Base-by-base conservation (phyloP, 92 coral and sea anemone genomes). In the Montipora capitata region DNA sequence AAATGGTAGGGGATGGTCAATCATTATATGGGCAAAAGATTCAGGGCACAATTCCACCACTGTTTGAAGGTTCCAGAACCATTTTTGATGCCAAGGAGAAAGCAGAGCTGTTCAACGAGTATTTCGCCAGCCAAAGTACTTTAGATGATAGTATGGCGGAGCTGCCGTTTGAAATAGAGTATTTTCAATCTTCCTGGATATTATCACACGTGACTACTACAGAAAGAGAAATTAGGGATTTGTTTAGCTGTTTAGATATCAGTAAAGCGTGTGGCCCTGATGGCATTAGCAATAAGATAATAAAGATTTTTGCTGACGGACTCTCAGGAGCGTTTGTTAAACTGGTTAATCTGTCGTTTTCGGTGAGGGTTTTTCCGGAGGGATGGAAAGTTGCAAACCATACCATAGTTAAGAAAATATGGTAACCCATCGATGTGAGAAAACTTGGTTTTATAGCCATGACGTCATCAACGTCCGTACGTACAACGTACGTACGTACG, bases 1-100 rank as follows among this genome's bases (percentile, higher is more conserved):
- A 92, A 92, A 62, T 92, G 95, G 95, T 89, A 91, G 91, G 86
- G 91, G 65, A 64, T 88, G 64, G 87, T 89, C 43, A 92, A 73
- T 81, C 86, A 42, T 54, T 92, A 38, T 85, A 89, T 80, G 88
- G 88, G 40, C 78, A 70, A 52, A 89, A 74, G 85, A 78, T 79
- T n/a, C 84, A 89, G 77, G 72, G 79, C 35, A 67, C 81, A 15
- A 81, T 84, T 45, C 93, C 93, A 48, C 20, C 77, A 52, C 52
- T 84, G 69, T 40, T 74, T 48, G 95, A 88, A 54, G 90, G 90
- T 43, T 18, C 73, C 57, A 54, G 73, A 8, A 18, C 48, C 27
- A 89, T 88, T 78, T 81, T 75, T 48, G 93, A 89, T 74, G 92
- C 93, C 40, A 76, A 82, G 68, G 88, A 79, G 73, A 92, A 92